phyloP scores from a whole-genome alignment of 2,888 invertebrate species.

The Elegia similella region DNA sequence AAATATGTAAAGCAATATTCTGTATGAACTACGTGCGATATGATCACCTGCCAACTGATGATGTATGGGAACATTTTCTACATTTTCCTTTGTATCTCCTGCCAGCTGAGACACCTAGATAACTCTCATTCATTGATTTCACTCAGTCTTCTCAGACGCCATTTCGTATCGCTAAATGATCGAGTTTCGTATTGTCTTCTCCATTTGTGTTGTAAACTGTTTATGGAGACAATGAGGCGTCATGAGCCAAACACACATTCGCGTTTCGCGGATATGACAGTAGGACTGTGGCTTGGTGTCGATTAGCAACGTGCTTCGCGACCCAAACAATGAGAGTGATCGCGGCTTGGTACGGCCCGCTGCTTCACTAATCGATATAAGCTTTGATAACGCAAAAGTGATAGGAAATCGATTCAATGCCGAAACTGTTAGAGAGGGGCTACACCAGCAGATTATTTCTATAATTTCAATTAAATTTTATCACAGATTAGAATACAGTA shows the following conservation, averaged over 20 bases:
- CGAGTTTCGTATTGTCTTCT: slow-evolving; percentile 32
- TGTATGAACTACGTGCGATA: slow-evolving; percentile 44
- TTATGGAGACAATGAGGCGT: slow-evolving; percentile 33
- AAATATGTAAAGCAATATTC: slow-evolving; percentile 52
- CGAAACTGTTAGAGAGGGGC: slow-evolving; percentile 19
- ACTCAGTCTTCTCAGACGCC: slow-evolving; percentile 28
- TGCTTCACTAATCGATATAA: slow-evolving; percentile 63
- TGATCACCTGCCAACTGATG: slow-evolving; percentile 75
- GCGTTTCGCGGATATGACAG: slow-evolving; percentile 54
- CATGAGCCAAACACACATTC: slow-evolving; percentile 59
- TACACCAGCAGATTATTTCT: background rate
- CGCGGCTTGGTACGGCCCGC: slow-evolving; percentile 72
- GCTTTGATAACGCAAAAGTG: slow-evolving; percentile 45
- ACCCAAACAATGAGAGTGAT: slow-evolving; percentile 78
- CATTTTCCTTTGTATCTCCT: slow-evolving; percentile 51
- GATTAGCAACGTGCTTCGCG: slow-evolving; percentile 69
- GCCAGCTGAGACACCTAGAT: slow-evolving; percentile 37
- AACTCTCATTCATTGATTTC: slow-evolving; percentile 33
- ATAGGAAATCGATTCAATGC: slow-evolving; percentile 39
- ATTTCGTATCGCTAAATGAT: slow-evolving; percentile 32
- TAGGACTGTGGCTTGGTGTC: slow-evolving; percentile 58
- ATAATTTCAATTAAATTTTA: no score
- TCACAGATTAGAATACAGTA: no score
- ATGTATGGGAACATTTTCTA: slow-evolving; percentile 74
- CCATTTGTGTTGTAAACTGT: slow-evolving; percentile 30